These are phyloP conservation scores for Microtus pennsylvanicus DNA, from an alignment of 2,113 vertebrate genomes.

Conservation along the genomic window DNA sequence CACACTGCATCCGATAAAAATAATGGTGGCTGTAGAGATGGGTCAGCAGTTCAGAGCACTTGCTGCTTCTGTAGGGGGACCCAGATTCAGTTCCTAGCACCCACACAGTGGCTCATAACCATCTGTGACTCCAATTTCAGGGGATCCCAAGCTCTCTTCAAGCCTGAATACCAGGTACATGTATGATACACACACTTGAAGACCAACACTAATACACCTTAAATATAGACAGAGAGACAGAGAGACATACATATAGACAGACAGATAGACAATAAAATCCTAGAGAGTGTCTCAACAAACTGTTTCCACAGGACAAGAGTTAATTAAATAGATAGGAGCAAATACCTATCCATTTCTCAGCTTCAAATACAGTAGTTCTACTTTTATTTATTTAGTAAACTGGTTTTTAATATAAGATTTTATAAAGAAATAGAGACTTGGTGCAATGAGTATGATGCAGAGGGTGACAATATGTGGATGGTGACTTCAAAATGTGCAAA, in stretches of 20 bases:
- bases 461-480: not conserved
- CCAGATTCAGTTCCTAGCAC: not conserved
- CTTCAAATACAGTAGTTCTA: not conserved
- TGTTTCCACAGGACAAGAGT: not conserved
- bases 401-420: not conserved
- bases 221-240: not conserved
- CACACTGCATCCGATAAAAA: not conserved
- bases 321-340: not conserved
- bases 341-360: not conserved
- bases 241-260: not conserved
- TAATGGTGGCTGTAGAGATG: not conserved
- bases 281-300: not conserved
- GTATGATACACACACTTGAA: not conserved
- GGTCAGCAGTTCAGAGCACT: not conserved
- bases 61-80: not conserved
- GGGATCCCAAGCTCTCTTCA: not conserved
- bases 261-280: not conserved
- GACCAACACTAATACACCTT: not conserved
- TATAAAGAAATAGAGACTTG: not conserved
- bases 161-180: not conserved
- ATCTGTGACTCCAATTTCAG: not conserved
- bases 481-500: not conserved
- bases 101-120: not conserved
- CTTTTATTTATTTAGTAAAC: not conserved
- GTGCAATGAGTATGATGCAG: not conserved